These are phyloP conservation scores for Onychorhynchus coronatus DNA, from an alignment of 2,113 vertebrate genomes.

Conservation along the genomic window DNA sequence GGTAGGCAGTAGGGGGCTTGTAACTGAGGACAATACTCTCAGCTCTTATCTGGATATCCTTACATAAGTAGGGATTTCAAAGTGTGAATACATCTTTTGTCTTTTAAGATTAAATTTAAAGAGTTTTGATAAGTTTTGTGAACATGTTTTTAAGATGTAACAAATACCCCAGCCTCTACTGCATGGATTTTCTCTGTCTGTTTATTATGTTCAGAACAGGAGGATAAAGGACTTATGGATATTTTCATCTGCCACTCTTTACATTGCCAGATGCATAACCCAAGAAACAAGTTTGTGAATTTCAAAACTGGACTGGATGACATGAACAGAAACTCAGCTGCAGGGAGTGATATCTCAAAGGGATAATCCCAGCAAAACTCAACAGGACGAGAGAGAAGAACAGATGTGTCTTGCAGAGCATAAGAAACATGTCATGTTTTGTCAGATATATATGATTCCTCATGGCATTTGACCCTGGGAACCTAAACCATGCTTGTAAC, in stretches of 20 bases:
- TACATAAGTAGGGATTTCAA: background rate
- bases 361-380: background rate
- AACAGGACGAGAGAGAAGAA: background rate
- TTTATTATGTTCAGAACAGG: background rate
- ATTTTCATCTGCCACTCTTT: background rate
- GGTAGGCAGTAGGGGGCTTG: background rate
- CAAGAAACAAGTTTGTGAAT: background rate
- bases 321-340: background rate
- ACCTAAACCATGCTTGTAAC: background rate
- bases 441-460: background rate
- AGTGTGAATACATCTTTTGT: background rate
- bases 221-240: background rate
- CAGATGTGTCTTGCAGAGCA: background rate
- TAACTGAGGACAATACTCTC: background rate
- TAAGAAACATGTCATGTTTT: accelerated
- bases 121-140: background rate
- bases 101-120: background rate
- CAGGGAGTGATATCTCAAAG: background rate
- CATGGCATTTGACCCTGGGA: background rate
- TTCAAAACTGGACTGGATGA: background rate
- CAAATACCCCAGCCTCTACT: background rate
- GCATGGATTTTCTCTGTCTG: background rate
- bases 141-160: background rate
- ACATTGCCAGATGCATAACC: background rate
- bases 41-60: background rate